Percentiles rank a stretch among this genome's conserved stretches.
Conservation (phyloP, 1,140 invertebrate genomes). For the Anagrus nilaparvatae region DNA sequence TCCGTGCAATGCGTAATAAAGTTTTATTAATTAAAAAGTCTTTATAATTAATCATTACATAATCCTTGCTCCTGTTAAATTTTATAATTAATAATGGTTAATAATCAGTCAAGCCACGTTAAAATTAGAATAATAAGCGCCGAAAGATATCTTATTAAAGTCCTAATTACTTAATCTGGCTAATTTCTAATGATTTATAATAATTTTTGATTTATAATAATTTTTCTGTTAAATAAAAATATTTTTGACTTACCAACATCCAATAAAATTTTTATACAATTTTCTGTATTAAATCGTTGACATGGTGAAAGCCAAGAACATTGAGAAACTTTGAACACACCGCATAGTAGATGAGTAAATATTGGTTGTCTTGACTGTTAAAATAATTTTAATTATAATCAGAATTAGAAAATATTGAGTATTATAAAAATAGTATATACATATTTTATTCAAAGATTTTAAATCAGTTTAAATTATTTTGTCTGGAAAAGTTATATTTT, state of each 20-base stretch:
- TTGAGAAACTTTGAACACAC: conserved; percentile 82
- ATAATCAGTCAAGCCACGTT: too few species aligned
- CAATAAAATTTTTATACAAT: conserved; percentile 85
- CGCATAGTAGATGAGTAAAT: conserved; percentile 87
- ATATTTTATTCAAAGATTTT: too few species aligned
- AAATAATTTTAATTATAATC: too few species aligned
- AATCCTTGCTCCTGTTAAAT: too few species aligned
- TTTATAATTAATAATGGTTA: too few species aligned
- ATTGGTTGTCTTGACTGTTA: conserved; percentile 84
- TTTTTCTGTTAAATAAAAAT: conserved; percentile 6
- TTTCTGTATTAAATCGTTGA: conserved; percentile 87
- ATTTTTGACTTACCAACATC: conserved; percentile 72
- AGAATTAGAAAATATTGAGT: conserved; percentile 10
- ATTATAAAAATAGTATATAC: too few species aligned
- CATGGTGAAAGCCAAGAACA: conserved; percentile 78
- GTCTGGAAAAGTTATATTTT: too few species aligned
- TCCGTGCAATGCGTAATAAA: too few species aligned
- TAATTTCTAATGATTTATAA: conserved; percentile 7
- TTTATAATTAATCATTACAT: too few species aligned
- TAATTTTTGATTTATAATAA: too few species aligned
- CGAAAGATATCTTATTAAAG: conserved; percentile 8
- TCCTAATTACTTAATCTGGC: conserved; percentile 9
- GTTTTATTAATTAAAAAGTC: too few species aligned
- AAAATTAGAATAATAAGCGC: conserved; percentile 3
- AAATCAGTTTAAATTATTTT: too few species aligned